Conservation (phyloP, 2,888 invertebrate species). For the Apoda limacodes region DNA sequence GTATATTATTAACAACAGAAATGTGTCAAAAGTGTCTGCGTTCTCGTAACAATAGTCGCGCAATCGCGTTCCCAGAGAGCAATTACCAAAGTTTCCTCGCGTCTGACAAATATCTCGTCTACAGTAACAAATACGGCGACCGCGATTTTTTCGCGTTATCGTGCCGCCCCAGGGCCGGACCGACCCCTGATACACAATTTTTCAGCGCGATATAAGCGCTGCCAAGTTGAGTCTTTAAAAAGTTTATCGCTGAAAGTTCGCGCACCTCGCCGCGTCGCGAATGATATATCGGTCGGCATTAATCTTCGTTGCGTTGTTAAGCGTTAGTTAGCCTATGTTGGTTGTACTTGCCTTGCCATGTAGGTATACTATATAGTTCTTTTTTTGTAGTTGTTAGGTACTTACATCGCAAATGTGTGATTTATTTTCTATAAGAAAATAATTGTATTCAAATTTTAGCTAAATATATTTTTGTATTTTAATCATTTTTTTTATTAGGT, state of each 20-base stretch:
- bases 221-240: slow-evolving; percentile 63
- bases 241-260: slow-evolving; percentile 63
- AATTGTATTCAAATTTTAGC: too few relatives aligned
- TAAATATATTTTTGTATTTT: too few relatives aligned
- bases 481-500: too few relatives aligned
- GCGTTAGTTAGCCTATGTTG: slow-evolving; percentile 44
- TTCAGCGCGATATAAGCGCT: slow-evolving; percentile 57
- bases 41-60: too few relatives aligned
- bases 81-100: slow-evolving; percentile 55
- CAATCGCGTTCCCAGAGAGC: slow-evolving; percentile 43
- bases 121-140: slow-evolving; percentile 54
- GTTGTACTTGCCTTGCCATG: slow-evolving; percentile 21
- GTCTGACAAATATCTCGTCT: slow-evolving; percentile 63
- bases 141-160: slow-evolving; percentile 59
- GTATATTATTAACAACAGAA: too few relatives aligned
- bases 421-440: too few relatives aligned
- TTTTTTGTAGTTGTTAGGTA: too few relatives aligned
- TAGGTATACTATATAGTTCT: slow-evolving; percentile 11
- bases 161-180: slow-evolving; percentile 46
- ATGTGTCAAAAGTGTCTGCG: too few relatives aligned
- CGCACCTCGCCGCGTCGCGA: slow-evolving; percentile 48
- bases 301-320: slow-evolving; percentile 47
- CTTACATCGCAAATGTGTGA: too few relatives aligned
- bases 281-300: slow-evolving; percentile 61
- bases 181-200: slow-evolving; percentile 61